Base-by-base conservation (phyloP, 2,113 vertebrate species). In the Corydoras maculifer region DNA sequence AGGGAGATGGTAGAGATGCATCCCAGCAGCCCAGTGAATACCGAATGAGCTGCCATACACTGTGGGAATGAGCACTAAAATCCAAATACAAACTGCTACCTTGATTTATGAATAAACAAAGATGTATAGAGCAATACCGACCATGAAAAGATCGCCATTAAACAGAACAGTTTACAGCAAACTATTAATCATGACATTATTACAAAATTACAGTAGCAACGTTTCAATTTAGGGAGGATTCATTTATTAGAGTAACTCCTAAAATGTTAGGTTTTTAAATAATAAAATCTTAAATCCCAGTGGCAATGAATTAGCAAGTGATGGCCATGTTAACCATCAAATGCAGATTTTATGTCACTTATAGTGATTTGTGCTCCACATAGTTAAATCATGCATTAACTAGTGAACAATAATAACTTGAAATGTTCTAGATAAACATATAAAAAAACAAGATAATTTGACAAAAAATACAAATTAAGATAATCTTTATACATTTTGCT, bases 81-180 rank as follows among this genome's bases (percentile, higher is more conserved):
- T 53, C 69, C 69, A 62, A 78, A 66, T 53, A 51, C 15, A 62
- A 35, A 18, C 9, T 57, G 53, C 68, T 58, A 61, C 25, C 66
- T 57, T 51, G 58, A 77, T 80, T 70, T 70, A 75, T 75, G 73
- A 66, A 69, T 66, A 65, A 75, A 75, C 73, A 73, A 73, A n/a
- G 6, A 64, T 14, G 30, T 49, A 48, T 60, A 66, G 64, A 65
- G 30, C 35, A 54, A n/a, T 59, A 54, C 66, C 64, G 58, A 14
- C n/a, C 64, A 57, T 35, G n/a, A 31, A 78, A 78, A 73, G 75
- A 62, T 73, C 77, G 70, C 65, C 15, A 18, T n/a, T 58, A 58
- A 43, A 69, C 57, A 60, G 48, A 43, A n/a, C 35, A 8, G 5
- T 49, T 50, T 62, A 62, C 9, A 48, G 30, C 30, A 15, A 58